Conservation (phyloP, 2,888 invertebrate species). For the Chouioia cunea region DNA sequence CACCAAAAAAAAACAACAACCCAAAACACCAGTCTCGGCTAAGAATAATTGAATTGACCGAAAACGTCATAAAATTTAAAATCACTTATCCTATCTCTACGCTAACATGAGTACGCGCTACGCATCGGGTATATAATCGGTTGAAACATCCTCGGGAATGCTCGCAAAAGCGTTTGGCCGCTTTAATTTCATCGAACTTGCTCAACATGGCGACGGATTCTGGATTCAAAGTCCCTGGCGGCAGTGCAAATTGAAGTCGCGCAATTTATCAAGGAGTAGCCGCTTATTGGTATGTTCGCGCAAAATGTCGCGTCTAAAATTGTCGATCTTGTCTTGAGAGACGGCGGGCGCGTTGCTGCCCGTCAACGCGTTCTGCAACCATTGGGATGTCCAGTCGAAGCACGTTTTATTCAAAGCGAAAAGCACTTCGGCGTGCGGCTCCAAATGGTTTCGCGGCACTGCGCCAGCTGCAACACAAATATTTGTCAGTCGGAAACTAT, state of each 20-base stretch:
- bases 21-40: constrained; percentile 8
- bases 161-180: constrained; percentile 14
- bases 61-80: too few relatives aligned
- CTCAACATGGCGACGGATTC: too few relatives aligned
- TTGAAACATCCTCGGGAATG: constrained; percentile 29
- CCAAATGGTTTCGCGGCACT: constrained; percentile 73
- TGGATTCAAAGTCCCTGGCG: constrained; percentile 22
- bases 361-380: constrained; percentile 72
- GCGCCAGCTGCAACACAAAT: constrained; percentile 70
- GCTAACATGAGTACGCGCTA: too few relatives aligned
- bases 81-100: too few relatives aligned
- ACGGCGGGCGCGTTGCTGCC: constrained; percentile 54
- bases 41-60: constrained; percentile 1
- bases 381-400: constrained; percentile 73
- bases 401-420: constrained; percentile 79
- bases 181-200: too few relatives aligned
- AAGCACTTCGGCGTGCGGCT: constrained; percentile 76
- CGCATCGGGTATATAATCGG: not conserved
- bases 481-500: too few relatives aligned
- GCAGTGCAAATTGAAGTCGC: constrained; percentile 55
- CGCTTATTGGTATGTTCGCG: constrained; percentile 52
- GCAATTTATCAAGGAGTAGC: constrained; percentile 54
- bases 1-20: not conserved
- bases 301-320: constrained; percentile 54
- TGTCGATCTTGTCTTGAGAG: constrained; percentile 56